These are phyloP conservation scores for Coenonympha arcania DNA, from an alignment of 2,888 invertebrate genomes.

Conservation along the genomic window DNA sequence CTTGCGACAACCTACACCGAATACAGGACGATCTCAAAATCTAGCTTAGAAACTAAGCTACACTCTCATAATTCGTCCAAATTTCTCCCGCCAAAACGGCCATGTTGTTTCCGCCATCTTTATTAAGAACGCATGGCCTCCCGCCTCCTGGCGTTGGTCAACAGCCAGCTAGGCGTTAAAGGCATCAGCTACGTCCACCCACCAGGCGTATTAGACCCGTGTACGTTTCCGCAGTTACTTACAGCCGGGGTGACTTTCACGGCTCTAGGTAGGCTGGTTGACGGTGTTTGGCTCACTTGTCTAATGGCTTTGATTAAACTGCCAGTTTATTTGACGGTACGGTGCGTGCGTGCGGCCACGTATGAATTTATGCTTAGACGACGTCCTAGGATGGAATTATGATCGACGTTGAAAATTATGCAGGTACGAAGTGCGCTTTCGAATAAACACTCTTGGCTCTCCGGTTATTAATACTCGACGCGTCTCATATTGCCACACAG, in stretches of 20 bases:
- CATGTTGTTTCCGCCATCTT: constrained; percentile 65
- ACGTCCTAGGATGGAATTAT: constrained; percentile 60
- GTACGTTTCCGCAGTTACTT: constrained; percentile 34
- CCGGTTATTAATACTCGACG: background rate
- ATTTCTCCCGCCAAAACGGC: constrained; percentile 53
- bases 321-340: constrained; percentile 74
- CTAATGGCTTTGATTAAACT: constrained; percentile 74
- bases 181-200: constrained; percentile 65
- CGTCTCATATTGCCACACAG: too few relatives aligned
- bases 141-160: constrained; percentile 70
- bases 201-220: constrained; percentile 50
- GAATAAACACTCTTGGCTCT: constrained; percentile 1
- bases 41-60: constrained; percentile 30
- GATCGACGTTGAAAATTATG: constrained; percentile 38
- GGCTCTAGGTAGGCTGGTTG: constrained; percentile 46
- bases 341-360: constrained; percentile 68
- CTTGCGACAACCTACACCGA: constrained; percentile 10
- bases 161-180: constrained; percentile 73
- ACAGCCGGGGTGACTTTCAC: constrained; percentile 39
- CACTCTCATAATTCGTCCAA: constrained; percentile 41
- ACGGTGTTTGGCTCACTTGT: constrained; percentile 71
- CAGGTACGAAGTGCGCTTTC: constrained; percentile 6
- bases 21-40: constrained; percentile 26
- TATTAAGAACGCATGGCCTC: constrained; percentile 71
- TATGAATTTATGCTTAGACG: constrained; percentile 71